Evolutionary conservation across 2,797 vertebrate genomes (phyloP).

Genomic region (Nothura maculosa): DNA sequence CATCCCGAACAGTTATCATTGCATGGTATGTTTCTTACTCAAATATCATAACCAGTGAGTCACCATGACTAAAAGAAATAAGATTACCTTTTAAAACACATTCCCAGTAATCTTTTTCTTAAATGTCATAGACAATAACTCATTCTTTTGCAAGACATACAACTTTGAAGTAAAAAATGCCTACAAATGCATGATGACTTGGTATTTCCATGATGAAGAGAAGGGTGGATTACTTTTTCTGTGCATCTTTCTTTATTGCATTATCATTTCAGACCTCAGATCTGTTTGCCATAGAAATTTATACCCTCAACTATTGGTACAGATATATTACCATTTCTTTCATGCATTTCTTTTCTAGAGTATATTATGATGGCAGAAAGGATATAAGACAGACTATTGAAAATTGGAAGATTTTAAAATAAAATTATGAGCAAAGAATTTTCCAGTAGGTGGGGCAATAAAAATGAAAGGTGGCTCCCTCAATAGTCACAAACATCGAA

Average conservation of each 20-base stretch:
- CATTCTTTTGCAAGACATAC: not conserved
- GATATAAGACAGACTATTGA: constrained; percentile 25
- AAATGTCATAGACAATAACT: constrained; percentile 23
- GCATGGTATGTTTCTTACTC: constrained; percentile 38
- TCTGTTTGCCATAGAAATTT: not conserved
- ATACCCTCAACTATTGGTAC: not conserved
- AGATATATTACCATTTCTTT: not conserved
- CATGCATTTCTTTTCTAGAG: not conserved
- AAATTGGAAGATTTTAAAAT: constrained; percentile 37
- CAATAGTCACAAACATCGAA: constrained; percentile 26
- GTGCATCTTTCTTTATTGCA: constrained; percentile 9
- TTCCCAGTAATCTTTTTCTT: constrained; percentile 38
- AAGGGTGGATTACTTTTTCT: constrained; percentile 55
- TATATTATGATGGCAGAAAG: not conserved
- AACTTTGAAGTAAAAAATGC: constrained; percentile 43
- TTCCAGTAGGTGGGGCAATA: constrained; percentile 45
- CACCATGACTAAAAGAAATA: constrained; percentile 40
- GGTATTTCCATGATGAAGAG: constrained; percentile 49
- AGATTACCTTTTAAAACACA: constrained; percentile 46
- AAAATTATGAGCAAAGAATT: constrained; percentile 8
- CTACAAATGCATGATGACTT: constrained; percentile 32
- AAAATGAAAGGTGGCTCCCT: constrained; percentile 9
- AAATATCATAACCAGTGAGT: constrained; percentile 58
- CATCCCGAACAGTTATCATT: constrained; percentile 43
- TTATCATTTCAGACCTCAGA: constrained; percentile 53